Conservation (phyloP, 2,888 invertebrate species). For the Stictocephala bisonia region DNA sequence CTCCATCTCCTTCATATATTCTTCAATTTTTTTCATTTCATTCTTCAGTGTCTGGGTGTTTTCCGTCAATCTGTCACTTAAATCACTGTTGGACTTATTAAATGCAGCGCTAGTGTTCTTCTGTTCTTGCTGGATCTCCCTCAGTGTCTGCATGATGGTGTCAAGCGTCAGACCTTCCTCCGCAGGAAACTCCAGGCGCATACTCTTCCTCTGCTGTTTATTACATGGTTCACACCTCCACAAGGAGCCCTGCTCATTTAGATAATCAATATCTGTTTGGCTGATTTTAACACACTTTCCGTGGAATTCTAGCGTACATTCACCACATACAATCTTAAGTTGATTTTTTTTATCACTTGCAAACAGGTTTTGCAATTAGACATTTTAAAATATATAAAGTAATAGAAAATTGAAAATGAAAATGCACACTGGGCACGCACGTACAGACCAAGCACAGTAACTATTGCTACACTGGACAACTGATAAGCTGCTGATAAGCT, state of each 20-base stretch:
- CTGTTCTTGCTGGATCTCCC: conserved; percentile 15
- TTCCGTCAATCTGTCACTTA: not conserved
- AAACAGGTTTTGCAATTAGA: not conserved
- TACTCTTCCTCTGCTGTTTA: not conserved
- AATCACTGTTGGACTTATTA: not conserved
- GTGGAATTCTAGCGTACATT: not conserved
- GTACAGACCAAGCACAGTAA: no score
- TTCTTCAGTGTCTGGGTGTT: no score
- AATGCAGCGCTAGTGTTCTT: not conserved
- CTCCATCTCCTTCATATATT: no score
- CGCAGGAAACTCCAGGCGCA: not conserved
- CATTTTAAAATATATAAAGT: no score
- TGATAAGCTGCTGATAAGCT: no score
- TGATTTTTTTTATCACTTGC: not conserved
- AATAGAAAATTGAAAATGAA: no score
- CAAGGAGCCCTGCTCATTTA: not conserved
- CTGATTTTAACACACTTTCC: conserved; percentile 15
- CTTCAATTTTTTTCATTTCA: no score
- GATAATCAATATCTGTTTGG: not conserved
- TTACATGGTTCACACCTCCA: not conserved
- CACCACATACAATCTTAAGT: not conserved
- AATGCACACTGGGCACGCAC: no score
- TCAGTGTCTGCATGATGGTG: not conserved
- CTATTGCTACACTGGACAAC: no score
- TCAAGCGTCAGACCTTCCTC: not conserved